These are phyloP conservation scores for Aurelia sp. DNA, from an alignment of 30 jellyfish, hydroid and myxozoan genomes.

Conservation along the genomic window DNA sequence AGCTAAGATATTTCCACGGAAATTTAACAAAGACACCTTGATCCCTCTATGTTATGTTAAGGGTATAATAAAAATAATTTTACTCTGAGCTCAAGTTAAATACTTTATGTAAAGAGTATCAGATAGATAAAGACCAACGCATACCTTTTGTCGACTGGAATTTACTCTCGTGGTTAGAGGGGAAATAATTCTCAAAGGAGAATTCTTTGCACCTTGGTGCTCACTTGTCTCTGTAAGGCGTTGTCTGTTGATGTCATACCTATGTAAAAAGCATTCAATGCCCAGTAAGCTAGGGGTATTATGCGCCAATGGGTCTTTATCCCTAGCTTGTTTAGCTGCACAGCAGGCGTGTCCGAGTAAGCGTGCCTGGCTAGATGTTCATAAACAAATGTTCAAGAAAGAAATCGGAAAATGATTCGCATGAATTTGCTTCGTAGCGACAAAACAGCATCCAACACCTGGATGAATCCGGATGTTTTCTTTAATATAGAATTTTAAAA, in stretches of 20 bases:
- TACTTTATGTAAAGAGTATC: slow-evolving; percentile 66
- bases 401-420: no score
- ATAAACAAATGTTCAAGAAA: no score
- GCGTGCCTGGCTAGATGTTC: no score
- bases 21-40: slow-evolving; percentile 42
- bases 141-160: slow-evolving; percentile 35
- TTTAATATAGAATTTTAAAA: no score
- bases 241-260: slow-evolving; percentile 12
- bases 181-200: slow-evolving; percentile 10
- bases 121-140: slow-evolving; percentile 41
- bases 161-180: slow-evolving; percentile 55
- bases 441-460: no score
- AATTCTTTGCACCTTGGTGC: no score
- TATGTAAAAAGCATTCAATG: slow-evolving; percentile 11
- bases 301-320: neutral
- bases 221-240: slow-evolving; percentile 16
- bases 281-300: slow-evolving; percentile 25
- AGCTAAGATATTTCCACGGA: slow-evolving; percentile 46
- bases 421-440: no score
- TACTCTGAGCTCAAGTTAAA: slow-evolving; percentile 47
- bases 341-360: no score
- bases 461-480: no score
- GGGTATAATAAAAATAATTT: slow-evolving; percentile 48
- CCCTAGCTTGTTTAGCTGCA: no score
- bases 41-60: slow-evolving; percentile 13